phyloP scores from a whole-genome alignment of 2,888 invertebrate genomes.

The Cheilosia soror region DNA sequence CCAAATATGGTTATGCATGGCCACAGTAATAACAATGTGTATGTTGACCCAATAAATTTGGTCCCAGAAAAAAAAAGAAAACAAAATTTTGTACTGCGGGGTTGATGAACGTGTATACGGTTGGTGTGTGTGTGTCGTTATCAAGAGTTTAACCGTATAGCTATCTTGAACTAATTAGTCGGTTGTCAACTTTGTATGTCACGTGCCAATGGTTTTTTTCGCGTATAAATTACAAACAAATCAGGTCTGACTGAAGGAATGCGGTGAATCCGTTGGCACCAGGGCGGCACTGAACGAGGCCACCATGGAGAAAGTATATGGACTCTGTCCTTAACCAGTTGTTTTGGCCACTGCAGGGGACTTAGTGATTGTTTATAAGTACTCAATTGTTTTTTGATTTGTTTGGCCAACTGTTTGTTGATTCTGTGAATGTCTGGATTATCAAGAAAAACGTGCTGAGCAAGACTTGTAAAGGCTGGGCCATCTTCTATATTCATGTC shows the following conservation, averaged over 20 bases:
- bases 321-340: neutral
- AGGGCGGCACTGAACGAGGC: slow-evolving; percentile 7
- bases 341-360: slow-evolving; percentile 1
- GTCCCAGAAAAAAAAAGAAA: slow-evolving; percentile 42
- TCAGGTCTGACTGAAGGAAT: slow-evolving; percentile 15
- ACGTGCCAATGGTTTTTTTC: slow-evolving; percentile 60
- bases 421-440: slow-evolving; percentile 9
- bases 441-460: neutral
- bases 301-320: neutral
- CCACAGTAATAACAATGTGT: slow-evolving; percentile 30
- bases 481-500: too few species aligned
- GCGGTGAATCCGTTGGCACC: slow-evolving; percentile 32
- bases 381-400: neutral
- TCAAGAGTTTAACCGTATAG: slow-evolving; percentile 13
- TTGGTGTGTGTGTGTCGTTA: slow-evolving; percentile 17
- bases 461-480: too few species aligned
- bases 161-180: slow-evolving; percentile 58
- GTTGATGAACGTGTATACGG: slow-evolving; percentile 47
- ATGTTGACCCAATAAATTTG: slow-evolving; percentile 71
- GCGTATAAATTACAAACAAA: slow-evolving; percentile 56
- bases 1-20: slow-evolving; percentile 52
- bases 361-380: neutral
- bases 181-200: slow-evolving; percentile 64
- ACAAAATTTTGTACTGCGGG: slow-evolving; percentile 3
- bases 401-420: slow-evolving; percentile 3